Conservation (phyloP, 2,888 invertebrate species). For the Autographa pulchrina region DNA sequence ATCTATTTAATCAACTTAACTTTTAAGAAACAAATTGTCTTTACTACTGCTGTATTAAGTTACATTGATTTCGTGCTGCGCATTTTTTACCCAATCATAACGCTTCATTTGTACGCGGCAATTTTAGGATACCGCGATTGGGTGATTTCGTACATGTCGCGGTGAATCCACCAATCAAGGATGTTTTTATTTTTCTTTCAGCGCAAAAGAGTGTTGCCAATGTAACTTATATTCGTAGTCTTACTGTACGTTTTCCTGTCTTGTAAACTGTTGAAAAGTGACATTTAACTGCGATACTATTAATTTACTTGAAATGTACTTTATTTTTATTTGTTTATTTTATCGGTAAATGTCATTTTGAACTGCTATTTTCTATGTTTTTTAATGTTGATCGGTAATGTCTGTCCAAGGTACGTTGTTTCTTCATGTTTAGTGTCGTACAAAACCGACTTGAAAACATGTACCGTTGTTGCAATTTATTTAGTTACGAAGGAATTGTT, state of each 20-base stretch:
- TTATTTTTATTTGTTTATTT: slow-evolving; percentile 3
- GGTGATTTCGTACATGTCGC: neutral
- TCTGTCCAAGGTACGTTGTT: slow-evolving; percentile 54
- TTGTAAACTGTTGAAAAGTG: slow-evolving; percentile 32
- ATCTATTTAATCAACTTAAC: slow-evolving; percentile 57
- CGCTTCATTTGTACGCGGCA: neutral
- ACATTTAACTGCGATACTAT: slow-evolving; percentile 29
- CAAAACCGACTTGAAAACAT: slow-evolving; percentile 54
- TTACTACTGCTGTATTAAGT: slow-evolving; percentile 14
- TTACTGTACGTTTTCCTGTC: slow-evolving; percentile 40
- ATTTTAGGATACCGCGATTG: neutral
- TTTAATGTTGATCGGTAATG: slow-evolving; percentile 40
- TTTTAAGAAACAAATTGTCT: slow-evolving; percentile 38
- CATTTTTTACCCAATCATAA: neutral
- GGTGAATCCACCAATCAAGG: neutral
- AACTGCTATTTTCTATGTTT: slow-evolving; percentile 35
- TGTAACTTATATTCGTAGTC: slow-evolving; percentile 4
- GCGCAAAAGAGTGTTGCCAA: slow-evolving; percentile 1
- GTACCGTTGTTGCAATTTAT: slow-evolving; percentile 80
- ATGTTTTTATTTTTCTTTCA: neutral
- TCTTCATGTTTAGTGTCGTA: slow-evolving; percentile 54
- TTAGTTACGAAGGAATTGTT: slow-evolving; percentile 82
- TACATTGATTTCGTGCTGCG: neutral
- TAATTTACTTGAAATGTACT: slow-evolving; percentile 8
- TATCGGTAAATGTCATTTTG: slow-evolving; percentile 48